Conservation (phyloP, 1,140 invertebrate species). For the Drosophila littoralis region DNA sequence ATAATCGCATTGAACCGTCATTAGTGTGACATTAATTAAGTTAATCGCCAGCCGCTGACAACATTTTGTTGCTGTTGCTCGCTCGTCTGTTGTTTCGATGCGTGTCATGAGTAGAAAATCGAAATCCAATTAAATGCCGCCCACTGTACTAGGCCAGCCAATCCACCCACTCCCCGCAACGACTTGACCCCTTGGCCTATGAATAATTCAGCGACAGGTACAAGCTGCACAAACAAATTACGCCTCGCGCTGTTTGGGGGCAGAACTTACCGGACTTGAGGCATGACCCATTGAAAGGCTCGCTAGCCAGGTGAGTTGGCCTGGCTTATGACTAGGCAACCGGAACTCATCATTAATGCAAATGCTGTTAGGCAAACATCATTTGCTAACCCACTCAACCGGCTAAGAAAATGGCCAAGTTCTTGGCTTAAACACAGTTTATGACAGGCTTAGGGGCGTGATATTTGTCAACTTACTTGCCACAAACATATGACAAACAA, state of each 20-base stretch:
- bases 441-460: constrained; percentile 39
- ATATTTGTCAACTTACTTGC: constrained; percentile 19
- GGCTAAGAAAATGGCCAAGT: constrained; percentile 15
- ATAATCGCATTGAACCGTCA: constrained; percentile 82
- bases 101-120: constrained; percentile 73
- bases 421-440: constrained; percentile 42
- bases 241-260: constrained; percentile 18
- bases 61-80: constrained; percentile 7
- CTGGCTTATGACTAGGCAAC: constrained; percentile 40
- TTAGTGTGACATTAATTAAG: constrained; percentile 83
- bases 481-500: constrained; percentile 36
- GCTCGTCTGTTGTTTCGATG: constrained; percentile 38
- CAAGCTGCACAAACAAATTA: constrained; percentile 52
- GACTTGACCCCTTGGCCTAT: constrained; percentile 2
- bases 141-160: constrained; percentile 5
- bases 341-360: constrained; percentile 58
- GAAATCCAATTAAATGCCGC: constrained; percentile 70
- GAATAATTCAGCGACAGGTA: constrained; percentile 40
- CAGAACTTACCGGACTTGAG: constrained; percentile 5
- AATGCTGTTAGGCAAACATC: constrained; percentile 48
- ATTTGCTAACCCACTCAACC: constrained; percentile 14
- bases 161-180: not conserved
- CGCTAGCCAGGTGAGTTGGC: not conserved
- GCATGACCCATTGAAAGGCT: constrained; percentile 15
- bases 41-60: constrained; percentile 65